Base-by-base conservation (phyloP, 2,797 vertebrate genomes). In the Oceanodroma leucorhoa region DNA sequence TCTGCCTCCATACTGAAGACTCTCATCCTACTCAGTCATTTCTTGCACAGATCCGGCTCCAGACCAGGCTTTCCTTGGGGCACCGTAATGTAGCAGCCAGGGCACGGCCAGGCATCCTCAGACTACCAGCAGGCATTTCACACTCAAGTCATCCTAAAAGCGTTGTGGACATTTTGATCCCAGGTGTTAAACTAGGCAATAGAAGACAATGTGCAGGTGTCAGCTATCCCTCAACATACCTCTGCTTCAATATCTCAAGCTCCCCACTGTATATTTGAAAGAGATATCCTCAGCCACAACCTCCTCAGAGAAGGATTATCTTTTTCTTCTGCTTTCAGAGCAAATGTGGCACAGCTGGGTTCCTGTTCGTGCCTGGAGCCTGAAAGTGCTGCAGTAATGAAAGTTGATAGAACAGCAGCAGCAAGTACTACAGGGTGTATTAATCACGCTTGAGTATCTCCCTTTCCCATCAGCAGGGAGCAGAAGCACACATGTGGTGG, bases 261-360 rank as follows among this genome's bases (percentile, higher is more conserved):
- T 75, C 32, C 46, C 21, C 4, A 2, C n/a, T 61, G 13, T 26
- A 36, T 57, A 11, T 45, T 82, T 55, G 61, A 60, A 93, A 66
- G 45, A 73, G 26, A 58, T 3, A 66, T 11, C 51, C 60, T 58
- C 57, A 66, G 22, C 20, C 34, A 62, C 67, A 72, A 3, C 22
- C 16, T 23, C 23, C 61, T 82, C 70, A 72, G 54, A 67, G 45
- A 82, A 78, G 34, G 24, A 62, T 29, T 58, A 9, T 20, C 22
- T 38, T 91, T 60, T 65, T 17, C 15, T 86, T 60, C 60, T 93
- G 36, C 72, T 79, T 90, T 89, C 69, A 62, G 29, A 78, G 32
- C 5, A 69, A 61, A 62, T 2, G 32, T 43, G 45, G 65, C 40
- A 46, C 64, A 43, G 23, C 15, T 36, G 30, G 22, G 24, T 14